A percentile compares a stretch with the other conserved stretches of the same genome.
Conservation (phyloP, 2,888 invertebrate genomes). For the Hecatera dysodea region DNA sequence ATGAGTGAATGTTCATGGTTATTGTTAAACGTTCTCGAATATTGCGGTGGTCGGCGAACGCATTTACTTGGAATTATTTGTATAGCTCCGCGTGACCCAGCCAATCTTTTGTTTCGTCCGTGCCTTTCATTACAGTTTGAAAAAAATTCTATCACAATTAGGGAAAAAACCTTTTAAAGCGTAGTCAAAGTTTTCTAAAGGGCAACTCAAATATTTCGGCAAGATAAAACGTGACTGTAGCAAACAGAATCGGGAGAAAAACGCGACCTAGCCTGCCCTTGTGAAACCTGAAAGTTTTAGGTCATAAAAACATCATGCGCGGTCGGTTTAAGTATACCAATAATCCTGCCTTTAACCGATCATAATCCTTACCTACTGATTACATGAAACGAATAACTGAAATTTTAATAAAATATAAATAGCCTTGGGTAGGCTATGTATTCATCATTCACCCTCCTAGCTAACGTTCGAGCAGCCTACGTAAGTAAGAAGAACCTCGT, state of each 20-base stretch:
- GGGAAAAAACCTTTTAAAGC: background rate
- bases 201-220: background rate
- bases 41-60: background rate
- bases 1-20: slow-evolving; percentile 21
- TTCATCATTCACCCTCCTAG: background rate
- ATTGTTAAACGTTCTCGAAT: no score
- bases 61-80: no score
- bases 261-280: background rate
- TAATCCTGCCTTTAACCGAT: background rate
- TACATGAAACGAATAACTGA: background rate
- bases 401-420: background rate
- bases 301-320: background rate
- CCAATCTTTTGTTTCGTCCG: background rate
- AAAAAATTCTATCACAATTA: background rate
- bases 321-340: background rate
- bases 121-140: background rate
- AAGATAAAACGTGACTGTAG: background rate
- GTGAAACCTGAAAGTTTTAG: background rate
- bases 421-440: no score
- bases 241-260: background rate
- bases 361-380: background rate
- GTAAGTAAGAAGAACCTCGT: background rate
- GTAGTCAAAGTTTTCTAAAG: background rate
- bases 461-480: background rate
- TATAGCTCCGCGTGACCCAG: background rate